phyloP scores from a whole-genome alignment of 1,140 invertebrate genomes.

The Pogonomyrmex californicus region DNA sequence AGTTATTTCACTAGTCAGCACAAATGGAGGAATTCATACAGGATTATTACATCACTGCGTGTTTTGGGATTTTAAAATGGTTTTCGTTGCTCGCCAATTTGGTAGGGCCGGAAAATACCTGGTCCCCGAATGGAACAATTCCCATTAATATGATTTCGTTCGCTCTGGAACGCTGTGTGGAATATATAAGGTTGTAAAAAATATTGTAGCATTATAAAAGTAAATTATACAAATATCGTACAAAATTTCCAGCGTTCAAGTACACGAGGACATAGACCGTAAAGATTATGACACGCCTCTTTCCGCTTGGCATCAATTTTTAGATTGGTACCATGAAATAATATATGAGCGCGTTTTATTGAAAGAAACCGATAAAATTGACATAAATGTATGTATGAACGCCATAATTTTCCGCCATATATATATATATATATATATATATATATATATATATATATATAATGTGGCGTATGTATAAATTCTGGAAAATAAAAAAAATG shows the following conservation, averaged over 20 bases:
- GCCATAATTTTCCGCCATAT: not conserved
- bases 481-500: not conserved
- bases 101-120: conserved; percentile 61
- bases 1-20: conserved; percentile 48
- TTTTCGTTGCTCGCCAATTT: conserved; percentile 82
- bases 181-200: conserved; percentile 83
- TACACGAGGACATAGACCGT: conserved; percentile 67
- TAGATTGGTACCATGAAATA: conserved; percentile 62
- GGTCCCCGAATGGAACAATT: conserved; percentile 76
- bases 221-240: not conserved
- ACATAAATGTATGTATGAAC: conserved; percentile 53
- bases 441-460: not conserved
- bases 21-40: conserved; percentile 92
- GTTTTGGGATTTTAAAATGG: conserved; percentile 88
- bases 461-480: not conserved
- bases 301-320: conserved; percentile 63
- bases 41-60: conserved; percentile 90
- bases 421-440: not conserved
- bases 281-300: not conserved
- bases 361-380: conserved; percentile 42
- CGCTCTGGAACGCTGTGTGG: conserved; percentile 87
- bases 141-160: conserved; percentile 86
- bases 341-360: conserved; percentile 53
- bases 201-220: not conserved
- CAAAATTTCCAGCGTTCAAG: conserved; percentile 43